Evolutionary conservation across 2,797 vertebrate genomes (phyloP).

Genomic region (Neosilurus mollespiculum): DNA sequence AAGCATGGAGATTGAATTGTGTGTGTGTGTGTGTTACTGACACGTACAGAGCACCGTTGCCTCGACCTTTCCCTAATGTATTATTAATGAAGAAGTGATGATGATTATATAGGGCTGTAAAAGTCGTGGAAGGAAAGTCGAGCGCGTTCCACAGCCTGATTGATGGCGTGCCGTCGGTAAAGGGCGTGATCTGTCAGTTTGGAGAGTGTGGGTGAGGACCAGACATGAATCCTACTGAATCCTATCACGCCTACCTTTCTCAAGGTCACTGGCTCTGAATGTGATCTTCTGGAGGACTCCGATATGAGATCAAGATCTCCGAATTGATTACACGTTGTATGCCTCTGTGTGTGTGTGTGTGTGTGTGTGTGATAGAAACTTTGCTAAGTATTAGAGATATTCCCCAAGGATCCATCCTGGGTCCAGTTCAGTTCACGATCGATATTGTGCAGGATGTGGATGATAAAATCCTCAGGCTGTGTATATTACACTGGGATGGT

Average conservation of each 20-base stretch:
- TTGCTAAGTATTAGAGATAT: not conserved
- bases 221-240: not conserved
- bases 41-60: not conserved
- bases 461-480: not conserved
- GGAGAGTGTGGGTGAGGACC: not conserved
- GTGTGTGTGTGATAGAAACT: not conserved
- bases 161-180: not conserved
- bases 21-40: conserved; percentile 4
- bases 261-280: not conserved
- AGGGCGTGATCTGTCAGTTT: not conserved
- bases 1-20: not conserved
- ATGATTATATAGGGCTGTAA: conserved; percentile 21
- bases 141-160: not conserved
- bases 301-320: not conserved
- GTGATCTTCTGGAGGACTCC: not conserved
- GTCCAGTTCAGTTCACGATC: not conserved
- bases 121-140: not conserved
- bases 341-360: conserved; percentile 9
- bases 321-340: not conserved
- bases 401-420: not conserved
- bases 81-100: conserved; percentile 35
- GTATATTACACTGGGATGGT: not conserved
- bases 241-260: not conserved
- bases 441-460: not conserved
- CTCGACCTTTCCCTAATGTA: conserved; percentile 20